Conservation (phyloP, 2,888 invertebrate species). For the Apamea epomidion region DNA sequence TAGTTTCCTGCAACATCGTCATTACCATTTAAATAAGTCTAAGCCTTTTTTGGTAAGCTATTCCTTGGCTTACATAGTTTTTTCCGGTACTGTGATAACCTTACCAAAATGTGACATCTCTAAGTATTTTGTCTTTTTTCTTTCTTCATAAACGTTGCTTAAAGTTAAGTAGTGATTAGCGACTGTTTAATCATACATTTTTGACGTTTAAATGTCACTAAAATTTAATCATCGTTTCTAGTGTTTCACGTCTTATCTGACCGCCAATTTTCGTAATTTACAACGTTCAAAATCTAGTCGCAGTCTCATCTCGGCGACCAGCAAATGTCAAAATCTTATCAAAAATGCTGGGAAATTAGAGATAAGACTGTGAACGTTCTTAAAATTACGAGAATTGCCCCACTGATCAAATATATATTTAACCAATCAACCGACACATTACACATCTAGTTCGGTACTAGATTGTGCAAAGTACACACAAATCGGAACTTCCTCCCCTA, state of each 20-base stretch:
- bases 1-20: neutral
- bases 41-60: no score
- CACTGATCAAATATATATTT: neutral
- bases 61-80: neutral
- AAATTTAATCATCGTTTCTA: neutral
- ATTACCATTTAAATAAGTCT: neutral
- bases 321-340: no score
- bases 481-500: constrained; percentile 84
- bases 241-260: neutral
- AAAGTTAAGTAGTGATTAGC: neutral
- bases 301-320: no score
- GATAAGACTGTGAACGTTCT: no score
- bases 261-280: no score
- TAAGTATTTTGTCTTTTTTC: neutral
- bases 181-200: neutral
- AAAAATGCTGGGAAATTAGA: no score
- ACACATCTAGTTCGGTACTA: constrained; percentile 38
- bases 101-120: neutral
- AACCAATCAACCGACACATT: constrained; percentile 37
- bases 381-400: no score
- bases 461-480: constrained; percentile 67
- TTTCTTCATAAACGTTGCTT: neutral
- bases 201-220: neutral
- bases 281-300: no score
- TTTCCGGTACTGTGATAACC: neutral